Base-by-base conservation (phyloP, 2,888 invertebrate species). In the Hypena proboscidalis region DNA sequence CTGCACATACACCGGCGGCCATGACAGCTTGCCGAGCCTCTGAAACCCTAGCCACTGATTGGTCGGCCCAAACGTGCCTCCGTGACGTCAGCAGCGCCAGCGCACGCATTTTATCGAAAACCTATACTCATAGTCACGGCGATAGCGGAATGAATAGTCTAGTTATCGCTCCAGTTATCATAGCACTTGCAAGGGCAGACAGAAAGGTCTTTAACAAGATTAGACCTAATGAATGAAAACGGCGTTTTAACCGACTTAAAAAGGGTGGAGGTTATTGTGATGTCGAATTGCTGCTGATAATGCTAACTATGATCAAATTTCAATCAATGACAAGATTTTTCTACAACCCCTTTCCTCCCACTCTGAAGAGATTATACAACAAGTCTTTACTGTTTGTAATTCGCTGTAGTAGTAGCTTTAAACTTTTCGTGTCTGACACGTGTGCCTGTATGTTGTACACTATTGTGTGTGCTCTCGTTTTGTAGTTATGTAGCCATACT, bases 11-110 rank as follows among this genome's bases (percentile, higher is more conserved):
- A 60, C 39, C 51, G 48, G 67, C 77, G 75, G 82, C 83, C 84
- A 80, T 86, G 78, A 79, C 72, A 72, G 73, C 65, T 58, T 36
- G 47, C 31, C 89, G 70, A 84, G 88, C 89, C 89, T 76, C 85
- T 81, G 50, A 54, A 71, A 74, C 62, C 19, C 44, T 13, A 47
- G 36, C 4, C 58, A 37, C 64, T 70, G 77, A 88, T 88, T 88
- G 85, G 88, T 34, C 43, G 65, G 67, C 19, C 41, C 39, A 46
- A 70, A 46, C 86, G 79, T 62, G 85, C 86, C 87, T 85, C 77
- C 65, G 49, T 85, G 80, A 85, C 85, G 83, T 84, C 79, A 83
- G 43, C 38, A 15, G 69, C 76, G 68, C 79, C 49, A 44, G 75
- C 80, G 78, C 81, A 78, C 55, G 65, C 59, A 60, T 67, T 69